phyloP scores from a whole-genome alignment of 2,888 invertebrate species.

The Acanthococcus lagerstroemiae region DNA sequence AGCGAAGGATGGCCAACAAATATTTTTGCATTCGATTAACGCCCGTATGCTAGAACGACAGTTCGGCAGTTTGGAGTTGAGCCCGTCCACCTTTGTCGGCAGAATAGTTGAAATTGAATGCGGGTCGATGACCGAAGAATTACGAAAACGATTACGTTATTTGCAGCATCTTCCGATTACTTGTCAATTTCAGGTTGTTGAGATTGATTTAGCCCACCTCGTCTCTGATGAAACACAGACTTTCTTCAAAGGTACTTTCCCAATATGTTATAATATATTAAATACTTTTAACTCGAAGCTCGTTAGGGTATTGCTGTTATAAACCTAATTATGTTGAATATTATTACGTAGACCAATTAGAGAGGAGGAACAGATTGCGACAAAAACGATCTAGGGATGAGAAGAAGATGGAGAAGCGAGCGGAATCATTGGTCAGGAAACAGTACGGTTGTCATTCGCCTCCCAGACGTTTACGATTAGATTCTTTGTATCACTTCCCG shows the following conservation, averaged over 20 bases:
- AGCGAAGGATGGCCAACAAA: slow-evolving; percentile 85
- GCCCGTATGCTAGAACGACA: slow-evolving; percentile 77
- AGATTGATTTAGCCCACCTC: slow-evolving; percentile 54
- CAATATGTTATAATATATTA: too few relatives aligned
- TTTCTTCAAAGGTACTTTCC: slow-evolving; percentile 17
- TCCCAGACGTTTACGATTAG: slow-evolving; percentile 13
- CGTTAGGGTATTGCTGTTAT: not conserved
- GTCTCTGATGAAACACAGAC: slow-evolving; percentile 4
- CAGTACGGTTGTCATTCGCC: slow-evolving; percentile 17
- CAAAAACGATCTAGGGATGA: slow-evolving; percentile 22
- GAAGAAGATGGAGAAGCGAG: slow-evolving; percentile 15
- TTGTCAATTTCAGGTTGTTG: slow-evolving; percentile 81
- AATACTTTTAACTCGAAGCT: not conserved
- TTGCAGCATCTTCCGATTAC: slow-evolving; percentile 80
- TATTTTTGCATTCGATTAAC: slow-evolving; percentile 83
- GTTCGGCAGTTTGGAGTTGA: slow-evolving; percentile 69
- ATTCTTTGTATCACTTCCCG: slow-evolving; percentile 21
- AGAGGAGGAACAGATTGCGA: not conserved
- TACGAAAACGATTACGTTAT: slow-evolving; percentile 63
- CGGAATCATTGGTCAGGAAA: not conserved
- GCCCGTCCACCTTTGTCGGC: slow-evolving; percentile 63
- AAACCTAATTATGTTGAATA: not conserved
- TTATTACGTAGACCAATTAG: slow-evolving; percentile 8
- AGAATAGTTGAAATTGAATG: slow-evolving; percentile 79
- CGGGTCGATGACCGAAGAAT: slow-evolving; percentile 71